These are phyloP conservation scores for Eubasilissa regina DNA, from an alignment of 1,140 invertebrate genomes.

Conservation along the genomic window DNA sequence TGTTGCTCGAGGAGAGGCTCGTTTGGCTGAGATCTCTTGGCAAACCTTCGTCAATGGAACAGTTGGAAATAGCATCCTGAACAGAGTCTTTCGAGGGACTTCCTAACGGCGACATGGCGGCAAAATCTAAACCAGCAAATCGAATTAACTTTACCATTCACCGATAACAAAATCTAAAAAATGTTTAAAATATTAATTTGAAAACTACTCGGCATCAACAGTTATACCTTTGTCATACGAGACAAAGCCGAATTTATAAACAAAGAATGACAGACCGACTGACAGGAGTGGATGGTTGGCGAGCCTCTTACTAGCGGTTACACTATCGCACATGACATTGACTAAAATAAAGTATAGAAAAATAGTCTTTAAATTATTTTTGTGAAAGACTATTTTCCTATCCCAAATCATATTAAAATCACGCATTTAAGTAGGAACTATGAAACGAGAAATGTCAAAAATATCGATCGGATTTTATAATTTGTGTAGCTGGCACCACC, in stretches of 20 bases:
- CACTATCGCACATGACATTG: too few relatives aligned
- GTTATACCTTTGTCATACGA: background rate
- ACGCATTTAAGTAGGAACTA: background rate
- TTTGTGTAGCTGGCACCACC: conserved; percentile 14
- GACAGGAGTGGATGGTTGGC: too few relatives aligned
- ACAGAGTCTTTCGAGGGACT: conserved; percentile 65
- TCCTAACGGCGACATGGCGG: conserved; percentile 66
- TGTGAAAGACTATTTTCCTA: background rate
- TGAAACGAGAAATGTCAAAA: conserved; percentile 33
- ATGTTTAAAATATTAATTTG: conserved; percentile 7
- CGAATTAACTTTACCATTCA: background rate
- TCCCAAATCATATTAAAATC: background rate
- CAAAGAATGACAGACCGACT: conserved; percentile 36
- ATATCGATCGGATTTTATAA: background rate
- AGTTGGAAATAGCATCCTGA: conserved; percentile 68
- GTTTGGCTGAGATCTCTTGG: conserved; percentile 73
- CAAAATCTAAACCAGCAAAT: background rate
- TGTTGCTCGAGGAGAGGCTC: conserved; percentile 72
- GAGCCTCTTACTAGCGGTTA: too few relatives aligned
- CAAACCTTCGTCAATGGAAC: conserved; percentile 70
- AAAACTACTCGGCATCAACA: background rate
- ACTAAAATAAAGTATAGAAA: background rate
- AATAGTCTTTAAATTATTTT: background rate
- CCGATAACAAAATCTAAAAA: background rate
- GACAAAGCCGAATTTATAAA: conserved; percentile 42